Evolutionary conservation across 2,888 invertebrate genomes (phyloP).

Genomic region (Hanleya hanleyi): DNA sequence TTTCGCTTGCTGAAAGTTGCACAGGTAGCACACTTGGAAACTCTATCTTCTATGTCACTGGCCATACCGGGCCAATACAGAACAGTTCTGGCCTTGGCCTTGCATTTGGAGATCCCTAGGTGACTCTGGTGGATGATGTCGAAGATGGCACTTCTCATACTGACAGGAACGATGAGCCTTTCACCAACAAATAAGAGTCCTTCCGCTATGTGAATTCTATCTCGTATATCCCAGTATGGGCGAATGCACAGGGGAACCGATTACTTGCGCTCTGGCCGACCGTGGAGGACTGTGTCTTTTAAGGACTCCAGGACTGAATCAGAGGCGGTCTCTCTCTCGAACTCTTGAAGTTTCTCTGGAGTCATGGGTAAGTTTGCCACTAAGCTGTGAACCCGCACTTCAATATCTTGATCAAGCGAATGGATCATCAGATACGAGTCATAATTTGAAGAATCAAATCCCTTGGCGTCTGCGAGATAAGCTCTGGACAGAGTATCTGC

Average conservation of each 20-base stretch:
- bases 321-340: neutral
- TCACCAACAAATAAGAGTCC: conserved; percentile 16
- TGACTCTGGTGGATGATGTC: conserved; percentile 21
- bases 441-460: neutral
- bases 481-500: conserved; percentile 43
- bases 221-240: conserved; percentile 17
- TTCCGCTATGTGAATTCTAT: conserved; percentile 19
- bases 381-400: conserved; percentile 19
- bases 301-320: neutral
- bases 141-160: conserved; percentile 8
- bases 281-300: neutral
- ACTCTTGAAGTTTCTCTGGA: neutral
- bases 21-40: conserved; percentile 10
- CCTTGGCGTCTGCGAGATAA: neutral
- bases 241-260: neutral
- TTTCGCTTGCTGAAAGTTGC: conserved; percentile 15
- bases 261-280: neutral
- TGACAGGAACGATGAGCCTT: conserved; percentile 17
- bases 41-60: neutral
- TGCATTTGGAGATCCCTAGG: conserved; percentile 27
- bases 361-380: neutral
- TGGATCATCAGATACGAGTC: neutral
- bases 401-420: conserved; percentile 12
- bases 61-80: conserved; percentile 26
- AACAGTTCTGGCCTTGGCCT: conserved; percentile 17